These are phyloP conservation scores for Drosophila pandora DNA, from an alignment of 1,140 invertebrate species.

Conservation along the genomic window DNA sequence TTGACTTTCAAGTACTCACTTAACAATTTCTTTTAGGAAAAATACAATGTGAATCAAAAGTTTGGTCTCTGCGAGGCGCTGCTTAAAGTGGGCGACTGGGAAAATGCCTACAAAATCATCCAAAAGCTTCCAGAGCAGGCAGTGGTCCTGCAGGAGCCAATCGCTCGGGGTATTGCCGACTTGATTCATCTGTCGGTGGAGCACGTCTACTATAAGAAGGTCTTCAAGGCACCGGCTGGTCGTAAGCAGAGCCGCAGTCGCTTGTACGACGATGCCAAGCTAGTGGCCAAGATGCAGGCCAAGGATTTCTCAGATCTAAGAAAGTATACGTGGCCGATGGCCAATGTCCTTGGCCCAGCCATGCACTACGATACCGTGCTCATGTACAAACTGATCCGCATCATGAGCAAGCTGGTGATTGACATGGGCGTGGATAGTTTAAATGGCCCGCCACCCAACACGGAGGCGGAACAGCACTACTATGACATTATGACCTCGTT, in stretches of 20 bases:
- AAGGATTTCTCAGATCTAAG: conserved; percentile 89
- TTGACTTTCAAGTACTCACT: neutral
- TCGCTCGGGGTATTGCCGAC: conserved; percentile 91
- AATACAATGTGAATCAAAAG: conserved; percentile 95
- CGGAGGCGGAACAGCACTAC: conserved; percentile 74
- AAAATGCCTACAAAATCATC: conserved; percentile 91
- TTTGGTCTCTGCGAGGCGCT: conserved; percentile 95
- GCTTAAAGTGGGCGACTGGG: conserved; percentile 95
- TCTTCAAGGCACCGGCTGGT: conserved; percentile 63
- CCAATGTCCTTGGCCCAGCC: conserved; percentile 94
- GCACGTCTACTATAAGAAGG: conserved; percentile 93
- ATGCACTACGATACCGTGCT: conserved; percentile 94
- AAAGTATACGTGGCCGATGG: conserved; percentile 93
- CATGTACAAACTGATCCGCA: conserved; percentile 92
- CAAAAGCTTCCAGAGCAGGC: conserved; percentile 92
- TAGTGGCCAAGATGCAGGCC: conserved; percentile 81
- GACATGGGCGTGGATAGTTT: conserved; percentile 75
- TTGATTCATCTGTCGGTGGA: conserved; percentile 95
- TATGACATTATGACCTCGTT: conserved; percentile 92
- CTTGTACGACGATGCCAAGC: conserved; percentile 58
- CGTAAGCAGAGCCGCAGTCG: conserved; percentile 56
- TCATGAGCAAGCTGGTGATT: conserved; percentile 83
- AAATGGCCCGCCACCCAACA: conserved; percentile 64
- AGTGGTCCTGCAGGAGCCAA: conserved; percentile 90
- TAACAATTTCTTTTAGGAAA: conserved; percentile 63